phyloP scores from a whole-genome alignment of 1,140 invertebrate species.

The Steinernema khuongi region DNA sequence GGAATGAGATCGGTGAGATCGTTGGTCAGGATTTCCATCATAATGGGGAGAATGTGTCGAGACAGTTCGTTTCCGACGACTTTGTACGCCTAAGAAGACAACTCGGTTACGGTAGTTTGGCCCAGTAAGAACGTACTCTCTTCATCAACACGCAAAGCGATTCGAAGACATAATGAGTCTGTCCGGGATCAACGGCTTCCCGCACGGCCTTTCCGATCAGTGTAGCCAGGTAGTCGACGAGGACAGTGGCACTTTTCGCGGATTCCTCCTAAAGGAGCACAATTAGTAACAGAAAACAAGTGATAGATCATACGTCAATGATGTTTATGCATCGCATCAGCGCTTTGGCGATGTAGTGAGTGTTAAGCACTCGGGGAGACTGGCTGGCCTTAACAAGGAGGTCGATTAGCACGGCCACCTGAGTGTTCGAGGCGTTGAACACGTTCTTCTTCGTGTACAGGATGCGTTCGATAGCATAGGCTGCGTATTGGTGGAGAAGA shows the following conservation, averaged over 20 bases:
- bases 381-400: background rate
- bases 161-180: slow-evolving; percentile 1
- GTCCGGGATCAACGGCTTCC: background rate
- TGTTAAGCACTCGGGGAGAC: background rate
- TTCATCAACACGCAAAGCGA: background rate
- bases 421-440: background rate
- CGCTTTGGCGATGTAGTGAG: background rate
- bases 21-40: background rate
- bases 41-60: background rate
- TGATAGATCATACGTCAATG: background rate
- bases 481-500: background rate
- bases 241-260: background rate
- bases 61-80: background rate
- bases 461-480: background rate
- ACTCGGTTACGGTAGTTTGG: background rate
- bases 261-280: background rate
- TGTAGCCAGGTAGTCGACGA: background rate
- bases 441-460: background rate
- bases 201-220: background rate
- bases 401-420: background rate
- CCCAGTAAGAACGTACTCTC: background rate
- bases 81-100: background rate
- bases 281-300: background rate
- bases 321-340: background rate
- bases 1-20: background rate